A percentile compares a stretch with the other conserved stretches of the same genome.
phyloP scores from a whole-genome alignment of 2,888 invertebrate genomes.

The Myopa tessellatipennis region DNA sequence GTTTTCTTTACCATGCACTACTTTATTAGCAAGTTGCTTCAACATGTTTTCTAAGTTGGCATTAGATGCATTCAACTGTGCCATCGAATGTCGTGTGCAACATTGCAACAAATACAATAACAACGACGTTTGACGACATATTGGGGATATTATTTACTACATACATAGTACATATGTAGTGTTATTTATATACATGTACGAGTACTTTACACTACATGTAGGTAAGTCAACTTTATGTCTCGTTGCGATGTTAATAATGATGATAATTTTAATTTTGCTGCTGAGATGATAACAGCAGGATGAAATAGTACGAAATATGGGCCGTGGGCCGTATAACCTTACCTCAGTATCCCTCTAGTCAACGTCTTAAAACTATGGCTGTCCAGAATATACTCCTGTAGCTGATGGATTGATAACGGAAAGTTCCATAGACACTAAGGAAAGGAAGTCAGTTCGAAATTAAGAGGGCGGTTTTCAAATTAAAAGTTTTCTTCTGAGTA shows the following conservation, averaged over 20 bases:
- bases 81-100: not conserved
- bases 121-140: constrained; percentile 1
- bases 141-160: constrained; percentile 15
- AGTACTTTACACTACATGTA: constrained; percentile 9
- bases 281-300: not conserved
- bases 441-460: no score
- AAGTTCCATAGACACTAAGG: no score
- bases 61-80: constrained; percentile 5
- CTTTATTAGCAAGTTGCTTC: constrained; percentile 7
- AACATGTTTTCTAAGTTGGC: constrained; percentile 16
- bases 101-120: constrained; percentile 5
- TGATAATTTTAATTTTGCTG: not conserved
- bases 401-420: no score
- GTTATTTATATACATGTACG: not conserved
- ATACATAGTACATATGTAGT: not conserved
- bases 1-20: not conserved
- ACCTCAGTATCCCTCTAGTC: no score
- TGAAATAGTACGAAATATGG: no score
- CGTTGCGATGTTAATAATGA: not conserved
- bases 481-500: no score
- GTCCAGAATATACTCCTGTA: no score
- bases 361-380: no score
- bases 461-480: no score
- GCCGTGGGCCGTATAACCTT: no score
- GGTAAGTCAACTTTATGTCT: constrained; percentile 18